Percentiles rank a stretch among this genome's conserved stretches.
Evolutionary conservation across 1,140 invertebrate species (phyloP).

Genomic region (Eriocheir sinensis): DNA sequence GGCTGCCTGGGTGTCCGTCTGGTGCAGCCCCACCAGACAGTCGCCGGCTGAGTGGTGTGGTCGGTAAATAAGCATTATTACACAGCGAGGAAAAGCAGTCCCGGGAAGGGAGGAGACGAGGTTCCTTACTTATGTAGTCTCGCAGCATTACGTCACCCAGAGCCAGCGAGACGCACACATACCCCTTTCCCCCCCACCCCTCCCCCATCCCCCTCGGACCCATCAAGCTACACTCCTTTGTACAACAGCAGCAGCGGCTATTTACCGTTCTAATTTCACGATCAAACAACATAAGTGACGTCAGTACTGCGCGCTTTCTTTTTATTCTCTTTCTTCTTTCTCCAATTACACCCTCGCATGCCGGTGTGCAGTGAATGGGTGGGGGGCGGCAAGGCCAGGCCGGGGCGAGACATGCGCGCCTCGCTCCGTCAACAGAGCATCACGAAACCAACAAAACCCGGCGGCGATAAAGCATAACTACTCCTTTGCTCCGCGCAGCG

Average conservation of each 20-base stretch:
- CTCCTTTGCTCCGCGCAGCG: neutral
- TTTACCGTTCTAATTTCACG: conserved; percentile 2
- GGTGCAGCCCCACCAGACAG: neutral
- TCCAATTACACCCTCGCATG: neutral
- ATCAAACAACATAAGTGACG: neutral
- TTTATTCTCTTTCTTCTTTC: no score
- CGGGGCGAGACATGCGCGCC: neutral
- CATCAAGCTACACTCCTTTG: neutral
- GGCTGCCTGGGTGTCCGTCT: neutral
- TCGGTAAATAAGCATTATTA: conserved; percentile 26
- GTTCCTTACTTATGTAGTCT: neutral
- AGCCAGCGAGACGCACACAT: neutral
- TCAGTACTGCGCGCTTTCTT: neutral
- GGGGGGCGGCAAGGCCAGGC: neutral
- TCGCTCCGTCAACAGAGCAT: neutral
- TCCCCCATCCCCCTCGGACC: neutral
- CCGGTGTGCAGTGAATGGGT: neutral
- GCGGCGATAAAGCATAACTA: neutral
- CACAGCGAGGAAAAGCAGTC: neutral
- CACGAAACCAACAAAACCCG: neutral
- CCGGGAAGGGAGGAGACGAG: neutral
- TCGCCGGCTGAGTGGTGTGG: neutral
- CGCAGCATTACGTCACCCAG: neutral
- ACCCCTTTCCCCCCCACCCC: neutral
- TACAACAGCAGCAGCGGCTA: neutral